Base-by-base conservation (phyloP, 2,113 vertebrate species). In the Campylomormyrus tamandua region DNA sequence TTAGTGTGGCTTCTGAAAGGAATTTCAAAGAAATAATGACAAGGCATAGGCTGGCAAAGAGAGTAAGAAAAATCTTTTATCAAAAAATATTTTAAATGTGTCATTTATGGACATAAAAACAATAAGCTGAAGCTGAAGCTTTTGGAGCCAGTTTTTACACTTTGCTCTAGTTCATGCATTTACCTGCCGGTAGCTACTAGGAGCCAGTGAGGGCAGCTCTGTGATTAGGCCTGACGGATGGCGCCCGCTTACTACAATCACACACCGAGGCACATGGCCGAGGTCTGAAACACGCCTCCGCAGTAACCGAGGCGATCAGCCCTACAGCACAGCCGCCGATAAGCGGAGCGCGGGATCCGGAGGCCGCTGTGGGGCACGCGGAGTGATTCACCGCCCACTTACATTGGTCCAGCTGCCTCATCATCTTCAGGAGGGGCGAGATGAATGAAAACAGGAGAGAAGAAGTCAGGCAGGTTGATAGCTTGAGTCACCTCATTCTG, bases 391-490 rank as follows among this genome's bases (percentile, higher is more conserved):
- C 42, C 21, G 15, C 80, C 11, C 91, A 92, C 98, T 99, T 96
- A 99, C 98, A 98, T 97, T 94, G 97, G 96, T 93, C 96, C 98
- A 92, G 96, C 97, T 98, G 98, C 98, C 95, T 99, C 98, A 93
- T 99, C 98, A 49, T 99, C 98, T 99, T 92, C 92, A 92, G 58
- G 62, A 27, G 31, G 83, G 7, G 46, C 3, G 46, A 52, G 24
- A 31, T 49, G 31, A 24, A 86, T 87, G 86, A 77, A 91, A 49
- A 89, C 21, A 92, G 2, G 90, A 92, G 91, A 94, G 93, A 87
- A 94, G 62, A 93, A 93, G 92, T 0, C 88, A 86, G 92, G 92
- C 93, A 92, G 96, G 90, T 90, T 62, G 85, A 77, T 31, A 88
- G 91, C 19, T 70, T 85, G 21, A 91, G 85, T 6, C 42, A 77